Base-by-base conservation (phyloP, 2,888 invertebrate species). In the Protodeltote pygarga region DNA sequence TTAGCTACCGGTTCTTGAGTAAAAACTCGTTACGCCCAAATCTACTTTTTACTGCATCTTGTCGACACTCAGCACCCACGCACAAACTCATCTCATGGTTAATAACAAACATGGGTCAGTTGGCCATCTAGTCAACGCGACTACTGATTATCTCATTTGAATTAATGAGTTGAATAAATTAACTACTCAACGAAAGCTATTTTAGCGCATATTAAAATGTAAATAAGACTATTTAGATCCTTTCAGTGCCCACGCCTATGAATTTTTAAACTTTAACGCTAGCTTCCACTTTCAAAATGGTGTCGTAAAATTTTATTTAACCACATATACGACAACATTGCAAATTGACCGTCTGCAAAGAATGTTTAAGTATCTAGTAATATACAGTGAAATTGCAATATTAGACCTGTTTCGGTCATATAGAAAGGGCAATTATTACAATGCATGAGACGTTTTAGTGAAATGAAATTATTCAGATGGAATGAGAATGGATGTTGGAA, bases 101-200 rank as follows among this genome's bases (percentile, higher is more conserved):
- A 27, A 4, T 21, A 17, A 41, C 38, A 39, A 27, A 40, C 42
- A 39, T 32, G 51, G 60, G 60, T 63, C 65, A 63, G 33, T 59
- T 50, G 60, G 45, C 47, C 47, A 47, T 58, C 44, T 34, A 44
- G 40, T 41, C 23, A 24, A 42, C 45, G 41, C 23, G 66, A 65
- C 60, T 69, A 54, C 57, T 65, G 58, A 65, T 65, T 57, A 55
- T 58, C 61, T 63, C 44, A 66, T 68, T 72, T 62, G 46, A 58
- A 68, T 65, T 58, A 70, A 65, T 62, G 55, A 48, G 42, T 39
- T 42, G 62, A 61, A 65, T 72, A 65, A 58, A 72, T 70, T 67
- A 59, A 52, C 46, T 44, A 21, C 40, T 48, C 39, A 40, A 50
- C 46, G 32, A 35, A 52, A 31, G 41, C 42, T 59, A 61, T 57